Conservation (phyloP, 2,113 vertebrate genomes). For the Desmodus rotundus region DNA sequence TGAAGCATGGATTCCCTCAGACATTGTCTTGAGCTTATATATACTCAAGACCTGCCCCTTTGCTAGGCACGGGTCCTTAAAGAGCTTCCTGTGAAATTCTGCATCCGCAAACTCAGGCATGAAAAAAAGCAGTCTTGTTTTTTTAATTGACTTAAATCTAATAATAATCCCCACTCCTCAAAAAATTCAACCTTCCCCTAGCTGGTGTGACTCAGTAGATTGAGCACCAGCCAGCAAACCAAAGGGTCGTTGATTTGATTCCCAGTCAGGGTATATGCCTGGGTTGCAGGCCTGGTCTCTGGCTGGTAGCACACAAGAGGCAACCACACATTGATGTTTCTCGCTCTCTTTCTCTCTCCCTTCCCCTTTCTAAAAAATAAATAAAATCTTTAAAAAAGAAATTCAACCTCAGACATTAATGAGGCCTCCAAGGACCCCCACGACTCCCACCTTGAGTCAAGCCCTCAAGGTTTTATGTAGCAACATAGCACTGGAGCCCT, state of each 20-base stretch:
- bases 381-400: background rate
- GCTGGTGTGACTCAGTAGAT: no score
- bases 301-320: no score
- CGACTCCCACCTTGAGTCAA: background rate
- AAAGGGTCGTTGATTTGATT: no score
- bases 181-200: background rate
- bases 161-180: background rate
- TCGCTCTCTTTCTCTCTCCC: background rate
- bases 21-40: background rate
- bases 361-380: background rate
- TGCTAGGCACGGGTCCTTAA: background rate
- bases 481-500: background rate
- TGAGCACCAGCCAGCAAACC: no score
- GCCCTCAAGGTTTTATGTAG: background rate
- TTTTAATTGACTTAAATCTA: background rate
- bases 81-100: background rate
- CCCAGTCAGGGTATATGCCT: no score
- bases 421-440: background rate
- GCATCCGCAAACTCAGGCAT: background rate
- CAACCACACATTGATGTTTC: background rate
- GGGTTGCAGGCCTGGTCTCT: no score
- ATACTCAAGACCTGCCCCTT: background rate
- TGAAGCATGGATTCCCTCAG: background rate
- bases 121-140: background rate
- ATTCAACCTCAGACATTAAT: background rate